Base-by-base conservation (phyloP, 1,140 invertebrate species). In the Drosophila pallidifrons region DNA sequence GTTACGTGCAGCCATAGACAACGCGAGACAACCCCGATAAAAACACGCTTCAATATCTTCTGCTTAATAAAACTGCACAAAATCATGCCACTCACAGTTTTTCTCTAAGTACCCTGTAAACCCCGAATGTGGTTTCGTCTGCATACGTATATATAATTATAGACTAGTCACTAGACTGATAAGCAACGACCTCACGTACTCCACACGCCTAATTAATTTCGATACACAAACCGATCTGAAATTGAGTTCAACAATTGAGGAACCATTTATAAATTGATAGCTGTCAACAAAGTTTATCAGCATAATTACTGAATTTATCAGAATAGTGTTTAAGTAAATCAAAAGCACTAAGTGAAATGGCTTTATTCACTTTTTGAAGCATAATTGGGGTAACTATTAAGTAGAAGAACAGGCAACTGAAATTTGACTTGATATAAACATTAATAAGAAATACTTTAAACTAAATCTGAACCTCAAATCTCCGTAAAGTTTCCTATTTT, bases 1-100 rank as follows among this genome's bases (percentile, higher is more conserved):
- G 72, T 89, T 89, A 89, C 85, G 70, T 89, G 81, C 58, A 66
- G 7, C 57, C 60, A 46, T 67, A 69, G 49, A 67, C 41, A 55
- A 57, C 20, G 0, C 20, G 20, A 41, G 45, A 43, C 46, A 58
- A 58, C 32, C 28, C 58, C 72, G 82, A 87, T 86, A 87, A 86
- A 87, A 73, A 63, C 32, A 57, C 52, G 79, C 60, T 59, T 88
- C 68, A 79, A 86, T 86, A 86, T 87, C 82, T 60, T 87, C 82
- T 60, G 66, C 63, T 60, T 32, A 63, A 41, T 25, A 20, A 79
- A 87, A 70, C 64, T 70, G 76, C 75, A 64, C 68, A 61, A 75
- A 72, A 74, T 79, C 67, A 86, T 86, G 65, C 51, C 38, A 66
- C 10, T 51, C n/a, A 57, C 11, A 72, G 13, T 55, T 45, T 15